Evolutionary conservation across 1,140 invertebrate species (phyloP).

Genomic region (Laodelphax striatellus): DNA sequence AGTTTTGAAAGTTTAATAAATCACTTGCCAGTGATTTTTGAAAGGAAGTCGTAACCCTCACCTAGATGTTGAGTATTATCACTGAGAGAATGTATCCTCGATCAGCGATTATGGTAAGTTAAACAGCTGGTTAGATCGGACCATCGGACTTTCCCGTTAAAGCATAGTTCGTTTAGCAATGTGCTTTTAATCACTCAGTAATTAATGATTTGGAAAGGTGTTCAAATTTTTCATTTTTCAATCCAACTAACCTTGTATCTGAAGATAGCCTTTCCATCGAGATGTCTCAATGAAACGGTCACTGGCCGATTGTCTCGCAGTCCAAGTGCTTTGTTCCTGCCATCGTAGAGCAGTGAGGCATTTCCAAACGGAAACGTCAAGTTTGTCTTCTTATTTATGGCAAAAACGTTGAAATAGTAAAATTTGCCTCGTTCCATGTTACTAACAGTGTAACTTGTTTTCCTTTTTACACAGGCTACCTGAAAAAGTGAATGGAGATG

Average conservation of each 20-base stretch:
- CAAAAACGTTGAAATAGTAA: slow-evolving; percentile 36
- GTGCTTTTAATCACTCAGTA: too few species aligned
- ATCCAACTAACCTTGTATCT: slow-evolving; percentile 28
- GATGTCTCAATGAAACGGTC: slow-evolving; percentile 29
- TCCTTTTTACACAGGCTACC: slow-evolving; percentile 39
- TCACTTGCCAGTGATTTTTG: too few species aligned
- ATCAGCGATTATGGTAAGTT: too few species aligned
- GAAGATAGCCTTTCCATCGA: slow-evolving; percentile 31
- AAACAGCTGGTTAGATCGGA: too few species aligned
- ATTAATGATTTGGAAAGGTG: too few species aligned
- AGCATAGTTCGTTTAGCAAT: too few species aligned
- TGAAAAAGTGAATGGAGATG: slow-evolving; percentile 3
- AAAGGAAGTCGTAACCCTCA: too few species aligned
- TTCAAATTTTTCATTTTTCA: too few species aligned
- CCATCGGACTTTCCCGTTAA: too few species aligned
- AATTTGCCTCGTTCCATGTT: slow-evolving; percentile 37
- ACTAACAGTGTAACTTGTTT: slow-evolving; percentile 40
- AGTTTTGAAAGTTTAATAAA: too few species aligned
- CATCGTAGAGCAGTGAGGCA: slow-evolving; percentile 27
- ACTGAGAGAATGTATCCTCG: too few species aligned
- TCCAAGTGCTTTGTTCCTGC: slow-evolving; percentile 23
- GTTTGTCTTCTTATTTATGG: slow-evolving; percentile 32
- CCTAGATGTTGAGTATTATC: too few species aligned
- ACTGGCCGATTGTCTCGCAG: slow-evolving; percentile 29
- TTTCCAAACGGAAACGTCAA: slow-evolving; percentile 32